Conservation (phyloP, 2,797 vertebrate genomes). For the Microhierax caerulescens region DNA sequence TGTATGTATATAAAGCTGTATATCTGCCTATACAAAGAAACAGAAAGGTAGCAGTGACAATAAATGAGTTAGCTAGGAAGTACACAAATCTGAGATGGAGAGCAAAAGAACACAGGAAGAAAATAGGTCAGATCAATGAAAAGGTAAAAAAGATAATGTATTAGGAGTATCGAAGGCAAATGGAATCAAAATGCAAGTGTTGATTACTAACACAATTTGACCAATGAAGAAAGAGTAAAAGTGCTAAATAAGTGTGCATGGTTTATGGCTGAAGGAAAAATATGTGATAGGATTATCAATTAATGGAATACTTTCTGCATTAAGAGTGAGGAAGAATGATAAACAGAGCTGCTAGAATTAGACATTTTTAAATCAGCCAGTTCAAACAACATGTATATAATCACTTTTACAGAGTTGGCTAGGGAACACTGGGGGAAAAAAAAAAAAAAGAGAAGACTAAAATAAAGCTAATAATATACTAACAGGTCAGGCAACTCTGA, state of each 20-base stretch:
- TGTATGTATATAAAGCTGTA: not conserved
- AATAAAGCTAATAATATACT: not conserved
- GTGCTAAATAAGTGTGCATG: not conserved
- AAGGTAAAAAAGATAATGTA: not conserved
- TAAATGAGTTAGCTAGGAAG: not conserved
- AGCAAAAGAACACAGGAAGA: not conserved
- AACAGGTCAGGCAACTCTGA: not conserved
- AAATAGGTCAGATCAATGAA: not conserved
- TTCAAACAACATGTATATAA: not conserved
- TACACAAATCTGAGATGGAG: not conserved
- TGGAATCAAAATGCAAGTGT: not conserved
- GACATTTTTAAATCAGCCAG: not conserved
- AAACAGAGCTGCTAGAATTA: slow-evolving; percentile 3
- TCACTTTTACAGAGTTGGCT: not conserved
- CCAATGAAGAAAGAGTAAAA: not conserved
- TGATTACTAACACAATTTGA: not conserved
- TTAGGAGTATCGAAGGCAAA: not conserved
- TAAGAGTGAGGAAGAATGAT: not conserved
- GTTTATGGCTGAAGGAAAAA: not conserved
- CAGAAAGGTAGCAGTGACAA: not conserved
- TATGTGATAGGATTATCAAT: not conserved
- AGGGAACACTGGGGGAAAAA: not conserved
- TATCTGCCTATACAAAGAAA: not conserved
- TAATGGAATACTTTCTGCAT: not conserved
- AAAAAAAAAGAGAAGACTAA: not conserved